Base-by-base conservation (phyloP, 2,113 vertebrate species). In the Austrofundulus limnaeus region DNA sequence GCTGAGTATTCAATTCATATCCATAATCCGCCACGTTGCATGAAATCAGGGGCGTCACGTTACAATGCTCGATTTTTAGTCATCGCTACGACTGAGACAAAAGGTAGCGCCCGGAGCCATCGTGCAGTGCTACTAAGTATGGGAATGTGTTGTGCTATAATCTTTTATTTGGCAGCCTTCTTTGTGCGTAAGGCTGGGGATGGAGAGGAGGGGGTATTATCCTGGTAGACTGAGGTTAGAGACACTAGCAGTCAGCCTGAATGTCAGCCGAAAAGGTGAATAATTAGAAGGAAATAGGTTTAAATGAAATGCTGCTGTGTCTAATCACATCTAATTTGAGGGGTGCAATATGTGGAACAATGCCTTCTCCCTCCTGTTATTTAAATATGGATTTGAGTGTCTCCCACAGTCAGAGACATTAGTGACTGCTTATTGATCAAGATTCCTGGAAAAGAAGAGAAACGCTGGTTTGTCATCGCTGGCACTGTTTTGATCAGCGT, bases 31-130 rank as follows among this genome's bases (percentile, higher is more conserved):
- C 84, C 82, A 89, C 88, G 88, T 88, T 87, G 88, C 89, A 88
- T 91, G 89, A 92, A 91, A 91, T 91, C 89, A 87, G 81, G 86
- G 88, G 88, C 90, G 89, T 91, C 81, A 72, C 63, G 76, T 87
- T 87, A 92, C 90, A 91, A 91, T 90, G 82, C 81, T 63, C 64
- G 78, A 87, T 90, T 90, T n/a, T 89, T 87, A 88, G 87, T 92
- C 88, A 83, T 87, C 81, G 80, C 87, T 63, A 70, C 75, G 84
- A 88, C 88, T 75, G 83, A 92, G 79, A 92, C 89, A 91, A 92
- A n/a, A 92, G 89, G 88, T 93, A 82, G 85, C 15, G 91, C 89
- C 91, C 70, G 78, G 60, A 88, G 90, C 87, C 83, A 82, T 90
- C 81, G 61, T 75, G 82, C 75, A 60, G 55, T 62, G 80, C 72